Evolutionary conservation across 2,797 vertebrate genomes (phyloP), one percentile per base, ranked within the genome.

Genomic region (Sphenodon punctatus): DNA sequence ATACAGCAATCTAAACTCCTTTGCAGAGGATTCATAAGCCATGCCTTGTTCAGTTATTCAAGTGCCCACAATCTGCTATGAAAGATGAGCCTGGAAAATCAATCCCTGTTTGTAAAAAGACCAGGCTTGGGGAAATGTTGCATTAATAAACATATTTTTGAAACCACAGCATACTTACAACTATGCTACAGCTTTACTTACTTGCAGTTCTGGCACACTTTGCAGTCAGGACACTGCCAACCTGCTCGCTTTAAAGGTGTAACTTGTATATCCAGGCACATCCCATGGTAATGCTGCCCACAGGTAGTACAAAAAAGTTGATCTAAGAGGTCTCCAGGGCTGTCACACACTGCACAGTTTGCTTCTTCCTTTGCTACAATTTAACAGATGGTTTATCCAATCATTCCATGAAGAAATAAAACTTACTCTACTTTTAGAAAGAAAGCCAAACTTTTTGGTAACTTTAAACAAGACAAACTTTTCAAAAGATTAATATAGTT

Each of bases 281-380:
- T 97, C 84, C 99, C 99, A 79, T 99, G 99, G 94, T 99, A 99
- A 96, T 99, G 99, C 95, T 98, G 97, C 87, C 99, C 98, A 95
- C 99, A 99, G 94, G 98, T 98, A 94, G 98, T 99, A 96, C 99
- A 99, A 95, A 99, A 99, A 87, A 99, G 97, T 95, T 99, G 99
- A 96, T 99, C 98, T 93, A 97, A 93, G 83, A 99, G 96, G 93
- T 99, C 98, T 89, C 99, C 99, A 25, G 98, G 97, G 96, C 97
- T 98, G 95, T 99, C 99, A 39, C 99, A 99, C 89, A 99, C 97
- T 53, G 97, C 97, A 90, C 99, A 99, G 94, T 98, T 98, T 90
- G 97, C 97, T 94, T 98, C 97, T 93, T 98, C 97, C 93, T 97
- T 97, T 93, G 97, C 98, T 99, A 86, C 13, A 94, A 93, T 82